Percentiles rank a stretch among this genome's conserved stretches.
Conservation (phyloP, 2,113 vertebrate genomes). For the Corvus hawaiiensis region DNA sequence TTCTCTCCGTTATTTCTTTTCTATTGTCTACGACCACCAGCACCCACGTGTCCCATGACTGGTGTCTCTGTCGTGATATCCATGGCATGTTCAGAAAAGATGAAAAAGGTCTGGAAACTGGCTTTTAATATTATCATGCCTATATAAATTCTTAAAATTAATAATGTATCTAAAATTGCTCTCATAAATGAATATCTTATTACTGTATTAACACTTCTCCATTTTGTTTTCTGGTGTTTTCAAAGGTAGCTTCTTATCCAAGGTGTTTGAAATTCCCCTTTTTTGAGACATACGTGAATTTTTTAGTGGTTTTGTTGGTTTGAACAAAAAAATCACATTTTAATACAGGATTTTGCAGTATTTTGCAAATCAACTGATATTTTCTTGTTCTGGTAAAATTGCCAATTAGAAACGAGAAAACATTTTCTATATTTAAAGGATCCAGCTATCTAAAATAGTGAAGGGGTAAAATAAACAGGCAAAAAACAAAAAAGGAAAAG, state of each 20-base stretch:
- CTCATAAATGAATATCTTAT: background rate
- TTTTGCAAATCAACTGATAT: background rate
- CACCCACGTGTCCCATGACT: accelerated
- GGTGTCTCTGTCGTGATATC: background rate
- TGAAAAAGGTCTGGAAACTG: background rate
- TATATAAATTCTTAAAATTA: background rate
- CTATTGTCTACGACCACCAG: background rate
- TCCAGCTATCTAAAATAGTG: background rate
- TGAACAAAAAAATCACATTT: background rate
- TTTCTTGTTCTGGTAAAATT: background rate
- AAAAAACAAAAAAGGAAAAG: background rate
- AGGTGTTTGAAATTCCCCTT: background rate
- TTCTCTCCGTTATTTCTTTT: background rate
- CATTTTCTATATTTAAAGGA: background rate
- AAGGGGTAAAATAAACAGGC: no score
- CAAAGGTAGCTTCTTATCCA: background rate
- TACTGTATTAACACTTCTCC: background rate
- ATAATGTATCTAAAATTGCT: background rate
- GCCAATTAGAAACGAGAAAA: background rate
- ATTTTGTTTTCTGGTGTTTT: background rate
- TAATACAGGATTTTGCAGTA: background rate
- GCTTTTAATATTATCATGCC: background rate
- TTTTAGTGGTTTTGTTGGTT: background rate
- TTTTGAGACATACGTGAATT: background rate
- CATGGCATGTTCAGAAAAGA: background rate